These are phyloP conservation scores for Hipparchia semele DNA, from an alignment of 2,888 invertebrate species.

Conservation along the genomic window DNA sequence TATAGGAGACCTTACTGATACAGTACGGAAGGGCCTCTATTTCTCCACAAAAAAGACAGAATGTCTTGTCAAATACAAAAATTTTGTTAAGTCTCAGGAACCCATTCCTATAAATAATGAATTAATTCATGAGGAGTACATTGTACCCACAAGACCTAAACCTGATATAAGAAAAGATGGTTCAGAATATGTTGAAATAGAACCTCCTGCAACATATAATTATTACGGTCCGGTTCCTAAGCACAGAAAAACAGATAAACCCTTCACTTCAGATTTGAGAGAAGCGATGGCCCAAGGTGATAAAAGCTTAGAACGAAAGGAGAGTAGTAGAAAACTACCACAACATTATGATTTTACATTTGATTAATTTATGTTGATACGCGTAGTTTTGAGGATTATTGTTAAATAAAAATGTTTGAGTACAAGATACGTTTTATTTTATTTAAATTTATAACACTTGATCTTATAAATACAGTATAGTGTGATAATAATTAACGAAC, in stretches of 20 bases:
- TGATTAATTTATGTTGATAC: constrained; percentile 48
- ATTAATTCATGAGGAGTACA: constrained; percentile 54
- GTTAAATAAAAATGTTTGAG: constrained; percentile 11
- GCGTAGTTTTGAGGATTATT: not conserved
- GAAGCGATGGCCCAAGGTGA: constrained; percentile 75
- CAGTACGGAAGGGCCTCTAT: constrained; percentile 62
- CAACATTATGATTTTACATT: constrained; percentile 74
- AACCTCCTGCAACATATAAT: constrained; percentile 86
- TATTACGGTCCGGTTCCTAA: constrained; percentile 82
- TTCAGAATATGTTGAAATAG: constrained; percentile 72
- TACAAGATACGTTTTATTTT: constrained; percentile 13
- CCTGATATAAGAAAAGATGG: constrained; percentile 48
- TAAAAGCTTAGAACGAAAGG: constrained; percentile 68
- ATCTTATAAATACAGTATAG: constrained; percentile 34
- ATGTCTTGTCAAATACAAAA: constrained; percentile 59
- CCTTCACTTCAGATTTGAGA: constrained; percentile 68
- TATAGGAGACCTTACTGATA: constrained; percentile 49
- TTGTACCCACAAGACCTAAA: constrained; percentile 38
- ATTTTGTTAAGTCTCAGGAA: constrained; percentile 64
- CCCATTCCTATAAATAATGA: constrained; percentile 66
- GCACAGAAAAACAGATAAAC: constrained; percentile 57
- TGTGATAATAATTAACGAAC: constrained; percentile 28
- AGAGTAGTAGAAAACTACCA: constrained; percentile 58
- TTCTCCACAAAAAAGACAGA: constrained; percentile 62
- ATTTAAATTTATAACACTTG: constrained; percentile 17